phyloP scores from a whole-genome alignment of 2,888 invertebrate species.

The Neocrepidodera transversa region DNA sequence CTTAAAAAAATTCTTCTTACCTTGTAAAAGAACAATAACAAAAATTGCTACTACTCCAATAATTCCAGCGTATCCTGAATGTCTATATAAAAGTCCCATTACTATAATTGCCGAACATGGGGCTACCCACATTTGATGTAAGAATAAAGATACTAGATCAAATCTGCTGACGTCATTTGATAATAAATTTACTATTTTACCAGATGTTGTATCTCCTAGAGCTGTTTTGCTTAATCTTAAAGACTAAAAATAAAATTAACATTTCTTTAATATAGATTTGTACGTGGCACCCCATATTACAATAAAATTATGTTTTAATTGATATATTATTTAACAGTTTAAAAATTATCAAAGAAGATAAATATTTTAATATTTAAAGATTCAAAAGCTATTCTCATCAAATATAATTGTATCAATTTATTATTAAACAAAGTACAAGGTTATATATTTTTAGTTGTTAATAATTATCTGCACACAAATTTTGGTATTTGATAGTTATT shows the following conservation, averaged over 20 bases:
- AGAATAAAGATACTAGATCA: conserved; percentile 77
- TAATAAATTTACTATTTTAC: conserved; percentile 52
- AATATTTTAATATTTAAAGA: too few relatives aligned
- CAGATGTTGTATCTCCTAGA: conserved; percentile 76
- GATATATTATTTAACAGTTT: too few relatives aligned
- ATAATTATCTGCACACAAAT: too few relatives aligned
- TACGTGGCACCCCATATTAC: background rate
- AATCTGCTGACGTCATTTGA: conserved; percentile 29
- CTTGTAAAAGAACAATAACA: conserved; percentile 79
- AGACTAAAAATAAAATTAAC: conserved; percentile 59
- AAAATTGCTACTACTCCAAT: conserved; percentile 75
- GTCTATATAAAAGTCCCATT: conserved; percentile 77
- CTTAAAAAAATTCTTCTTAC: conserved; percentile 61
- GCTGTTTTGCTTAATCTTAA: conserved; percentile 21
- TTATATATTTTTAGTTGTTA: too few relatives aligned
- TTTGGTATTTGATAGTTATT: too few relatives aligned
- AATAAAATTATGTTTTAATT: too few relatives aligned
- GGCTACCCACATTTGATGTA: conserved; percentile 81
- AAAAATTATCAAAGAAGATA: too few relatives aligned
- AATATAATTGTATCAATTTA: too few relatives aligned
- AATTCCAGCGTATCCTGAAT: conserved; percentile 74
- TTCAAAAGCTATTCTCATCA: too few relatives aligned
- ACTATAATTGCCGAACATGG: conserved; percentile 69
- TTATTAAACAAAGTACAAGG: too few relatives aligned
- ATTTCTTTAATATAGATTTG: too few relatives aligned